phyloP scores from a whole-genome alignment of 2,113 vertebrate species.

The Rhinopomastus cyanomelas region DNA sequence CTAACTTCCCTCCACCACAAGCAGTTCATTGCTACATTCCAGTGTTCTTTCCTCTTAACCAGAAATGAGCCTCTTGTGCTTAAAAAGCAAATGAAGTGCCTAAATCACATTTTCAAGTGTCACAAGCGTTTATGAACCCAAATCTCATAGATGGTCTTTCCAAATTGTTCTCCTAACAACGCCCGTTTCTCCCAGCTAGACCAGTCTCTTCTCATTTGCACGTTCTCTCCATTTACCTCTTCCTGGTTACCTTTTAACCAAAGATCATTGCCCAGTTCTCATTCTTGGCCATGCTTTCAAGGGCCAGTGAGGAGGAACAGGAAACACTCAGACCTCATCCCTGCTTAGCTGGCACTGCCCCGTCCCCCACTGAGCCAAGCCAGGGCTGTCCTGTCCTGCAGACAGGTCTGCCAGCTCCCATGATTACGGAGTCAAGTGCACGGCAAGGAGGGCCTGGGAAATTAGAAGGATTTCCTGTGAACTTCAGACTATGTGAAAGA shows the following conservation, averaged over 20 bases:
- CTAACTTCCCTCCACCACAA: background rate
- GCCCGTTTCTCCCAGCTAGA: background rate
- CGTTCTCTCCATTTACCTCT: background rate
- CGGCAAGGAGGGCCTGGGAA: background rate
- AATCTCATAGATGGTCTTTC: background rate
- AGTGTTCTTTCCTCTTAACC: background rate
- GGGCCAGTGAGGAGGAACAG: background rate
- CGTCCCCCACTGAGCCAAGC: background rate
- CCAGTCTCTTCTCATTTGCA: background rate
- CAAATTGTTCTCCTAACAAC: background rate
- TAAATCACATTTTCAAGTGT: background rate
- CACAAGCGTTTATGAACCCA: background rate
- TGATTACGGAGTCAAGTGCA: background rate
- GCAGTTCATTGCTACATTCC: background rate
- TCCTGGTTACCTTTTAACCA: conserved; percentile 50
- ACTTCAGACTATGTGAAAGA: background rate
- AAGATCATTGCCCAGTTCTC: background rate
- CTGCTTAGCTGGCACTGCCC: background rate
- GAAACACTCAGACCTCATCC: background rate
- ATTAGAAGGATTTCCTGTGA: background rate
- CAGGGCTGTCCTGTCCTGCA: background rate
- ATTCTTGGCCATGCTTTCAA: conserved; percentile 40
- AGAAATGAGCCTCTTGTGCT: background rate
- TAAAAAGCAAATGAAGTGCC: background rate
- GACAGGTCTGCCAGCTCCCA: background rate